A percentile compares a stretch with the other conserved stretches of the same genome.
Conservation (phyloP, 1,140 invertebrate genomes). For the Scaptodrosophila lebanonensis region DNA sequence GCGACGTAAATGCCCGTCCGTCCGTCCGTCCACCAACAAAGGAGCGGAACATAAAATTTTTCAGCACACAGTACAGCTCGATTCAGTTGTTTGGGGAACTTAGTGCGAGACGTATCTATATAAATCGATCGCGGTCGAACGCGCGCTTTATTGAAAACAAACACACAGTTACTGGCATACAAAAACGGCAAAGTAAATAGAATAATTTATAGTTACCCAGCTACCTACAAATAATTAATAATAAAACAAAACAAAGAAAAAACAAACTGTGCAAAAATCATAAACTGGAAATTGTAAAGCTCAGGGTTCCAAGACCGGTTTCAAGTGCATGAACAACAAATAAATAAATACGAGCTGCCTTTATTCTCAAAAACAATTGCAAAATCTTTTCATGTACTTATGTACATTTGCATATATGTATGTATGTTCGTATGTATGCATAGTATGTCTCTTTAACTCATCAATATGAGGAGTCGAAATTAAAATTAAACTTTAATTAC, state of each 20-base stretch:
- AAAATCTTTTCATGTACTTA: too few relatives aligned
- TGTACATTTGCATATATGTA: too few relatives aligned
- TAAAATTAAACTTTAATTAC: too few relatives aligned
- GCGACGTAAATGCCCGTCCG: too few relatives aligned
- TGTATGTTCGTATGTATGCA: too few relatives aligned
- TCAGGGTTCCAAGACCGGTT: constrained; percentile 17
- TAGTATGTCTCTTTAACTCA: too few relatives aligned
- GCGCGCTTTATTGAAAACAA: constrained; percentile 9
- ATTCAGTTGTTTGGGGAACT: constrained; percentile 64
- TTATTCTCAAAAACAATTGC: too few relatives aligned
- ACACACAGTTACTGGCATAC: constrained; percentile 20
- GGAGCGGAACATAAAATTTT: constrained; percentile 25
- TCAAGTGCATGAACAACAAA: too few relatives aligned
- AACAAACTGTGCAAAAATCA: not conserved
- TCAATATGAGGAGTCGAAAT: too few relatives aligned
- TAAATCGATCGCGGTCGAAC: constrained; percentile 29
- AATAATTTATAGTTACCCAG: constrained; percentile 16
- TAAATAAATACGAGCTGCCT: too few relatives aligned
- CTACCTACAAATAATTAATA: too few relatives aligned
- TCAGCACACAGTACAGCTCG: constrained; percentile 12
- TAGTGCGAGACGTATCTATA: constrained; percentile 47
- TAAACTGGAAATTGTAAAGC: not conserved
- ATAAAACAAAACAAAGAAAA: too few relatives aligned
- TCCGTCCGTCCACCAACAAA: constrained; percentile 19
- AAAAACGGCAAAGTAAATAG: constrained; percentile 49